Base-by-base conservation (phyloP, 2,888 invertebrate species). In the Tricholauxania praeusta region DNA sequence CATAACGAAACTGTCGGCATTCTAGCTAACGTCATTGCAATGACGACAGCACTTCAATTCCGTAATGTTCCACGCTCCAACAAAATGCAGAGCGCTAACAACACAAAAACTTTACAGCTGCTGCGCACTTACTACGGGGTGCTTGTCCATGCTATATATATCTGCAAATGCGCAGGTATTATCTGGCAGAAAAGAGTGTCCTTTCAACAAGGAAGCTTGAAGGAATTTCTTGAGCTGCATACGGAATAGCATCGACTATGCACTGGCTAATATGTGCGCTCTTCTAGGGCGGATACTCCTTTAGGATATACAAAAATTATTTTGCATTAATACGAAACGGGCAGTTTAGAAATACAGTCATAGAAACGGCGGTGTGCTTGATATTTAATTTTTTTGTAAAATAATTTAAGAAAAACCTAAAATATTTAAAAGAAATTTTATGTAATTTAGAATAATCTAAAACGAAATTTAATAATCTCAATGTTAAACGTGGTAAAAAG, bases 281-380 rank as follows among this genome's bases (percentile, higher is more conserved):
- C 78, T 76, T 78, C 80, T 84, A 81, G 85, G 85, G 85, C 85
- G 86, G 86, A 85, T 84, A 84, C 85, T 83, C 81, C 81, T 83
- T 80, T 77, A 79, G 82, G 85, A 84, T 84, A 85, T 85, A 84
- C 83, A 82, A 81, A 82, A 84, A 83, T 83, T 83, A 83, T 80
- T 84, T 80, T 82, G 82, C 82, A 79, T 80, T 83, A 82, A 82
- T 82, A 80, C 82, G 82, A 80, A 81, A 83, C 81, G 83, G 83
- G 82, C 84, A 82, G 82, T 80, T 82, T 80, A 70, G 70, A 70
- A 52, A 70, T 47, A 70, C 70, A 62, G 70, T 70, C 62, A 15
- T 32, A 51, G 47, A 67, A 47, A 19, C 22, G 39, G 55, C 10
- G 28, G 59, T 59, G 28, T 28, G 28, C 28, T 28, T 28, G 28